These are phyloP conservation scores for Laupala kohalensis DNA, from an alignment of 1,140 invertebrate species.

Conservation along the genomic window DNA sequence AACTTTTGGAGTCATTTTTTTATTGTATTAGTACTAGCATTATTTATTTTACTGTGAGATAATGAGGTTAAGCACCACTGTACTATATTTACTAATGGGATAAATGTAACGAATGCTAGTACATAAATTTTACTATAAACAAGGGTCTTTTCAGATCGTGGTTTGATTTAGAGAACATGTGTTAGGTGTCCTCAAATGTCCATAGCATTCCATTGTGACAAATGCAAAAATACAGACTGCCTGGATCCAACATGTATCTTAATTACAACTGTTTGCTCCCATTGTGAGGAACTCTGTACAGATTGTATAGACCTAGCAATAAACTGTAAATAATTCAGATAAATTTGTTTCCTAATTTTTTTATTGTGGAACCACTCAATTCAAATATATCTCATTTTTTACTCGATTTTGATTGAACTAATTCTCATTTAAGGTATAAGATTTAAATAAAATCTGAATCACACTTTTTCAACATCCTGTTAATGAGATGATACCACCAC, in stretches of 20 bases:
- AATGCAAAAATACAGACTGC: background rate
- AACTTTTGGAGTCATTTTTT: background rate
- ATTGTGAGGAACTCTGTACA: slow-evolving; percentile 12
- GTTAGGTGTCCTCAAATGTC: slow-evolving; percentile 9
- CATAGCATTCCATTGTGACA: slow-evolving; percentile 8
- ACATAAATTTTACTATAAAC: background rate
- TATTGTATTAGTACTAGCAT: background rate
- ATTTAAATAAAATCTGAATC: too few relatives aligned
- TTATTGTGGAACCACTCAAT: too few relatives aligned
- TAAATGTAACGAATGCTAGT: background rate
- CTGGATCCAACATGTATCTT: slow-evolving; percentile 9
- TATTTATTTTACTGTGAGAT: background rate
- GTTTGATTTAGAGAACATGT: background rate
- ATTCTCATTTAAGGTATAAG: too few relatives aligned
- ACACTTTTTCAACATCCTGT: too few relatives aligned
- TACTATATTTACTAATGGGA: background rate
- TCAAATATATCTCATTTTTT: too few relatives aligned
- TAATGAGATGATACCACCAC: too few relatives aligned
- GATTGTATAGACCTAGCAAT: slow-evolving; percentile 14
- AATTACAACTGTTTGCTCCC: slow-evolving; percentile 8
- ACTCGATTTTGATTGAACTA: too few relatives aligned
- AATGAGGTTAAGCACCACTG: background rate
- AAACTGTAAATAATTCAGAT: slow-evolving; percentile 14
- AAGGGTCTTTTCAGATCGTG: background rate
- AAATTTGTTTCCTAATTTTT: background rate